Evolutionary conservation across 2,888 invertebrate species (phyloP), one percentile per base, ranked within the genome.

Genomic region (Lepidonotus clava): DNA sequence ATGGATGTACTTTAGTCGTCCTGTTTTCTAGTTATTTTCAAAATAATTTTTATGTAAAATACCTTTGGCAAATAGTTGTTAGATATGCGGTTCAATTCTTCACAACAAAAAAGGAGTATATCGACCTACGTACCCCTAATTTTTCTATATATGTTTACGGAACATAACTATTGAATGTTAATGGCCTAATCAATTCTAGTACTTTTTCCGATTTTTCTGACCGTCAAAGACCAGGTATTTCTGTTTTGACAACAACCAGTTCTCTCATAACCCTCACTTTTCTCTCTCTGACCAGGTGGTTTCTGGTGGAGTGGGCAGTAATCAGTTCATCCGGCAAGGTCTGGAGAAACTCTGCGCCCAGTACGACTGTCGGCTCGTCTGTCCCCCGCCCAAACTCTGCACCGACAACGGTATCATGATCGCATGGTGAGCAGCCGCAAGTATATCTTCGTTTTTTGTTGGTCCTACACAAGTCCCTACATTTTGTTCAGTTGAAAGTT

Each of bases 351-450:
- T 98, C 88, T 97, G 97, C 90, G 92, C 95, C 24, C 95, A 96
- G 90, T 95, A 95, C 91, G 96, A 95, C 87, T 92, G 90, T 87
- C 86, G 95, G 95, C 95, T 97, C 4, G 95, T 96, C 86, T 96
- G 97, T 87, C 98, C 99, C 21, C 97, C 98, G 1, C 96, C 97
- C 34, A 95, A 96, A 92, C 95, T 98, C 14, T 99, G 99, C 93
- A 98, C 98, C 0, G 99, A 99, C 94, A 99, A 99, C 95, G 99
- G 99, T 8, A 96, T 98, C 46, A 99, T 99, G 99, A 97, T 99
- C 91, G 99, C 99, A 28, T 99, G 99, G 95, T 94, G 89, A 86
- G 93, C 88, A 38, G 67, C 14, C 34, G 28, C 24, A 28, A n/a
- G n/a, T n/a, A n/a, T n/a, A n/a, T n/a, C n/a, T n/a, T n/a, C n/a